Conservation (phyloP, 2,797 vertebrate species). For the Philypnodon macrostomus region DNA sequence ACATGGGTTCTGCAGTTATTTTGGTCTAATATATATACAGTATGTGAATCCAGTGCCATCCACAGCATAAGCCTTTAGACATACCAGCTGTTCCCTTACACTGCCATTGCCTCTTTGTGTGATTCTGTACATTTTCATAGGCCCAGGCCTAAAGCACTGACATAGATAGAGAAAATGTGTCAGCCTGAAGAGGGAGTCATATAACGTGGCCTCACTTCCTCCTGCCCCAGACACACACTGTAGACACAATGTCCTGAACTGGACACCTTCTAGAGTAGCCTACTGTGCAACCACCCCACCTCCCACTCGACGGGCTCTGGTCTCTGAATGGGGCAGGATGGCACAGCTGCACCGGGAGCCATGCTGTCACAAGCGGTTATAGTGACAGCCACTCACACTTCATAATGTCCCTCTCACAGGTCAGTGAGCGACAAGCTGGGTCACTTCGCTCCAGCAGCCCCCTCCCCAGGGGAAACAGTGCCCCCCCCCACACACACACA, state of each 20-base stretch:
- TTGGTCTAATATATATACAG: background rate
- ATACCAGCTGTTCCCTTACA: conserved; percentile 76
- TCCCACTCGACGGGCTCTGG: conserved; percentile 70
- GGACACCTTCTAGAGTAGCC: conserved; percentile 43
- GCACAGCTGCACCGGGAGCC: conserved; percentile 95
- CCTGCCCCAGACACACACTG: conserved; percentile 28
- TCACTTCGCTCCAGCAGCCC: conserved; percentile 86
- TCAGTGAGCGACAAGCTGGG: conserved; percentile 97
- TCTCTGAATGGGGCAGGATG: conserved; percentile 75
- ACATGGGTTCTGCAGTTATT: background rate
- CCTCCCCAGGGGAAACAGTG: conserved; percentile 70
- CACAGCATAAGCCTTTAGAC: conserved; percentile 65
- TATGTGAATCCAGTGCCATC: conserved; percentile 36
- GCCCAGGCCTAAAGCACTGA: conserved; percentile 14
- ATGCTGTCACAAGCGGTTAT: conserved; percentile 95
- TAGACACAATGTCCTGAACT: conserved; percentile 38
- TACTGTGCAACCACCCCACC: conserved; percentile 58
- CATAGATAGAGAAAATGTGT: conserved; percentile 34
- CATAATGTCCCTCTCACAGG: conserved; percentile 99
- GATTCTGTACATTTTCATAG: conserved; percentile 10
- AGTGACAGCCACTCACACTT: conserved; percentile 97
- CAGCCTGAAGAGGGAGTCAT: conserved; percentile 24
- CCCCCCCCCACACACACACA: conserved; percentile 39
- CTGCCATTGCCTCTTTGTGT: conserved; percentile 26
- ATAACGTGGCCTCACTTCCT: conserved; percentile 23